Evolutionary conservation across 1,140 invertebrate genomes (phyloP), one percentile per base, ranked within the genome.

Genomic region (Wiebesia pumilae): DNA sequence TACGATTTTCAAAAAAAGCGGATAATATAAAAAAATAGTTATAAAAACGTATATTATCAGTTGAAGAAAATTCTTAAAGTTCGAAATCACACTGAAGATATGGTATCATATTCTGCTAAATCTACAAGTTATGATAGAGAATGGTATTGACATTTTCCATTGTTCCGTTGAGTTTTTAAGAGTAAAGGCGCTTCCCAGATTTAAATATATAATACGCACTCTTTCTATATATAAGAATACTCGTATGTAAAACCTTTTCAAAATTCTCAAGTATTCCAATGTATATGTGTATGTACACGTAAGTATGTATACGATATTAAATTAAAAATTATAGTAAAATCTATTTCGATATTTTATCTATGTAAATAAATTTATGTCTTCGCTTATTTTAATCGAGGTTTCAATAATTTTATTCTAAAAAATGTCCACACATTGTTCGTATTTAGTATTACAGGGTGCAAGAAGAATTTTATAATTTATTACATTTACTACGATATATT

Each of bases 81-180:
- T 69, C 33, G 65, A 12, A 69, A 69, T 69, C 24, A 65, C 62
- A 65, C 12, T 33, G 27, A 40, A 73, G 40, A 75, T 75, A 43
- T 75, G 38, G 19, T 40, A 75, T n/a, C 35, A 40, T 75, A 75
- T 43, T 38, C 24, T 75, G 24, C 2, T 43, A 75, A 75, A 75
- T 40, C 24, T 75, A 43, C 43, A 43, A 75, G 40, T 75, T 38
- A 43, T 75, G 40, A 40, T 75, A 75, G 71, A 21, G 24, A 38
- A 43, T 24, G 71, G 71, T 75, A 38, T 40, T 73, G 69, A 73
- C 69, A 73, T 75, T 75, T 75, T 75, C 19, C 38, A 43, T 75
- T 75, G 38, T 43, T 75, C 40, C 24, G 38, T 3, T 43, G 40
- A 43, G 40, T 75, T 75, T 38, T 75, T 21, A 21, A 75, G 38